Conservation (phyloP, 2,888 invertebrate species). For the Lasioglossum marginatum region DNA sequence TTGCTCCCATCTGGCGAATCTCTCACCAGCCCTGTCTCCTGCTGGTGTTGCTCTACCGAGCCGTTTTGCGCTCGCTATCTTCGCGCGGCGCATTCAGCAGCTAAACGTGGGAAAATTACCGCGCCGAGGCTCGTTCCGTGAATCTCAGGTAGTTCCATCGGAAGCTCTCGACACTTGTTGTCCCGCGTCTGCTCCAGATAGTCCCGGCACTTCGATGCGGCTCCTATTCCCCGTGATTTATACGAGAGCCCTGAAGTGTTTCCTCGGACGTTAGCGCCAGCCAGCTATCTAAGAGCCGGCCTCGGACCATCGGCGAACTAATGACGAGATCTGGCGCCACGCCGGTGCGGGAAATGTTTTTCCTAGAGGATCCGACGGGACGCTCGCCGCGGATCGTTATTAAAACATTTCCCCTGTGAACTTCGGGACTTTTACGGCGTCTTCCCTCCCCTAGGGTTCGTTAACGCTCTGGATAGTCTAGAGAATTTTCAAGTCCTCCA, state of each 20-base stretch:
- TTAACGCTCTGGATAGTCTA: not conserved
- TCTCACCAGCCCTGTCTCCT: not conserved
- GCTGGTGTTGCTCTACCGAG: not conserved
- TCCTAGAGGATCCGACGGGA: not conserved
- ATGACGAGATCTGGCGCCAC: not conserved
- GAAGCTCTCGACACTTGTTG: constrained; percentile 22
- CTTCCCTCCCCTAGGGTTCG: not conserved
- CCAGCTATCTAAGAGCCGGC: not conserved
- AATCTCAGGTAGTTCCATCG: constrained; percentile 18
- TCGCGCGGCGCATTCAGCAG: constrained; percentile 23
- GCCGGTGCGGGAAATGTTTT: not conserved
- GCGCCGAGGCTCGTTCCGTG: constrained; percentile 7
- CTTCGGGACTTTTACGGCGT: not conserved
- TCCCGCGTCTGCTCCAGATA: constrained; percentile 15
- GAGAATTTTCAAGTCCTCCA: not conserved
- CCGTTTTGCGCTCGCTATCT: constrained; percentile 17
- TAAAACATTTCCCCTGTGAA: not conserved
- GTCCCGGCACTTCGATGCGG: not conserved
- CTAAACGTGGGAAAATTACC: constrained; percentile 39
- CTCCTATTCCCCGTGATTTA: constrained; percentile 13
- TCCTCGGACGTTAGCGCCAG: not conserved
- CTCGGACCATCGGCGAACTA: constrained; percentile 4
- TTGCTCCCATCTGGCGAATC: constrained; percentile 48
- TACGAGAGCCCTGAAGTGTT: not conserved
- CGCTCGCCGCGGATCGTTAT: not conserved